Evolutionary conservation across 2,888 invertebrate species (phyloP), one percentile per base, ranked within the genome.

Genomic region (Nematopogon swammerdamellus): DNA sequence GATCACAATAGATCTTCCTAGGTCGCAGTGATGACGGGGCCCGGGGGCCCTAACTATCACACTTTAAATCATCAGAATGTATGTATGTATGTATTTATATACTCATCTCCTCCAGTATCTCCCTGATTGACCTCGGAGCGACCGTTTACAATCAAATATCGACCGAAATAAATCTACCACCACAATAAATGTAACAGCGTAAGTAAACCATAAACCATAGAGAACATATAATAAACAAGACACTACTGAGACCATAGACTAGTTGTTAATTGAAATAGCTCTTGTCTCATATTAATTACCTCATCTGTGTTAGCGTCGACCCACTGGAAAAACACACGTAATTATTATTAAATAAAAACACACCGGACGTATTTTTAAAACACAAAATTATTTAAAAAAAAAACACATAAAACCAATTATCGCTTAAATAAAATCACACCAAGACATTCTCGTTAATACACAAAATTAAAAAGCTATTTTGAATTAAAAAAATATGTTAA

Each of bases 241-340:
- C 19, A 49, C 45, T 44, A 44, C 44, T 18, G 44, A 49, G 44
- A 49, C 49, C 49, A 49, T 25, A 48, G 19, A 29, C 2, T 18
- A 48, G 19, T n/a, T 36, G 29, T 48, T 48, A 42, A 29, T 48
- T 18, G 25, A 19, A 25, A 48, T 43, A 16, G 19, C 14, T 19
- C 11, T 14, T 14, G 14, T 36, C 36, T 46, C 17, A 30, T n/a
- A n/a, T 60, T 60, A 63, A 62, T 84, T 85, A 85, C 85, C 85
- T 85, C 85, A 59, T 84, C 84, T 70, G 81, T 82, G 76, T 82
- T 83, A 73, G 83, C 82, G 76, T 83, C 85, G 73, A 85, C 84
- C 85, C 85, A 85, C 85, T 85, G 84, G 63, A 77, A 79, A 74
- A 10, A 44, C 18, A 44, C 42, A 77, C 65, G 76, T 75, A 72